These are phyloP conservation scores for Hydriomena furcata DNA, from an alignment of 2,888 invertebrate species.

Conservation along the genomic window DNA sequence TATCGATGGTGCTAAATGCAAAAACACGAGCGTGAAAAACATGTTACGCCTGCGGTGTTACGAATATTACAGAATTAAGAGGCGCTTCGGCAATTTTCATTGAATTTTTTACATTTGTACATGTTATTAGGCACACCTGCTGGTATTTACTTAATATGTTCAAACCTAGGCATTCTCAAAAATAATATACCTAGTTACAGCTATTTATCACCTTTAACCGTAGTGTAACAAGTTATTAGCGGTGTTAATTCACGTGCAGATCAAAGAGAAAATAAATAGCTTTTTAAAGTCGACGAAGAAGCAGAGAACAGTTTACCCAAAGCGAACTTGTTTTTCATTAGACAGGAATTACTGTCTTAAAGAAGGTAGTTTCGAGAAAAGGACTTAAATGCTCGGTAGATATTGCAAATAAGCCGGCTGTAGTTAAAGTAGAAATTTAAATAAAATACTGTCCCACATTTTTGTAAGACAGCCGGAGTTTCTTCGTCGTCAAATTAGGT, in stretches of 20 bases:
- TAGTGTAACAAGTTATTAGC: neutral
- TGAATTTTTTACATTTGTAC: neutral
- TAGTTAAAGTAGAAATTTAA: slow-evolving; percentile 6
- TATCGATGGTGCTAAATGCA: slow-evolving; percentile 41
- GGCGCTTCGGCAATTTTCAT: neutral
- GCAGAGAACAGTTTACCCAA: neutral
- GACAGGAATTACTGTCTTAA: slow-evolving; percentile 7
- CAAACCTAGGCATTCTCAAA: neutral
- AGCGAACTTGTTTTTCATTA: slow-evolving; percentile 8
- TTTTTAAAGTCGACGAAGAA: no score
- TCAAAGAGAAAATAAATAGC: neutral
- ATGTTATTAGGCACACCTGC: neutral
- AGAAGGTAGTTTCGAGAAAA: slow-evolving; percentile 1
- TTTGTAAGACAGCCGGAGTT: slow-evolving; percentile 19
- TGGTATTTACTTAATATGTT: no score
- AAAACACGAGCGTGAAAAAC: slow-evolving; percentile 26
- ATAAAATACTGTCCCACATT: slow-evolving; percentile 15
- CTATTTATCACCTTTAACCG: neutral
- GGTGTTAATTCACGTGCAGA: neutral
- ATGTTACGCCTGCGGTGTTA: slow-evolving; percentile 19
- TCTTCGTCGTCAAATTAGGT: slow-evolving; percentile 43
- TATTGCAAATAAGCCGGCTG: slow-evolving; percentile 15
- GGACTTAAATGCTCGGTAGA: slow-evolving; percentile 10
- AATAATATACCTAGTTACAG: neutral
- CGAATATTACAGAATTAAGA: slow-evolving; percentile 5